A percentile compares a stretch with the other conserved stretches of the same genome.
Conservation (phyloP, 2,113 vertebrate species). For the Equus przewalskii region DNA sequence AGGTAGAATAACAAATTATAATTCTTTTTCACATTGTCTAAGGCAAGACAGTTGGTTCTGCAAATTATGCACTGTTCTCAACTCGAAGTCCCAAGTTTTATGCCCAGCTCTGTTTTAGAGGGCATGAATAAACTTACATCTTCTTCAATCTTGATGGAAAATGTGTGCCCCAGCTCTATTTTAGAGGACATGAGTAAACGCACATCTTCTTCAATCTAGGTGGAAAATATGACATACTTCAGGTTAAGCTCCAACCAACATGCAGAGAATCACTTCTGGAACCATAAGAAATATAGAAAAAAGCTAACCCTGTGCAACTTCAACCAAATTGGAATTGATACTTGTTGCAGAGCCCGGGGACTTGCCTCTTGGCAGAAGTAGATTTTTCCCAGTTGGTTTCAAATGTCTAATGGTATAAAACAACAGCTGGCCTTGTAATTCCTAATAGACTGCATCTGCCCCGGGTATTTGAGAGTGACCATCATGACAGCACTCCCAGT, state of each 20-base stretch:
- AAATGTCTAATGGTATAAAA: conserved; percentile 79
- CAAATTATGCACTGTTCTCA: conserved; percentile 32
- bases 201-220: conserved; percentile 42
- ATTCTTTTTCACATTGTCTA: conserved; percentile 56
- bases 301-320: conserved; percentile 65
- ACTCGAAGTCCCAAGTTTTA: conserved; percentile 12
- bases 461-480: conserved; percentile 73
- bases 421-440: conserved; percentile 82
- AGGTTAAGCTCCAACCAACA: conserved; percentile 9
- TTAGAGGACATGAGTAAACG: not conserved
- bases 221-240: conserved; percentile 68
- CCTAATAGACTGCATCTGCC: conserved; percentile 67
- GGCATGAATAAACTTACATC: not conserved
- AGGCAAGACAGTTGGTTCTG: conserved; percentile 42
- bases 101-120: not conserved
- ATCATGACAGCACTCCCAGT: conserved; percentile 21
- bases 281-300: conserved; percentile 35
- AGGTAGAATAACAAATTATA: conserved; percentile 61
- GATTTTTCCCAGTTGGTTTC: conserved; percentile 81
- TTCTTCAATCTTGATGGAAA: conserved; percentile 31
- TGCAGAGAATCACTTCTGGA: conserved; percentile 57
- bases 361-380: conserved; percentile 75
- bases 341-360: conserved; percentile 76
- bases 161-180: not conserved
- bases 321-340: conserved; percentile 83